Evolutionary conservation across 2,888 invertebrate species (phyloP), one percentile per base, ranked within the genome.

Genomic region (Temnothorax rugatulus): DNA sequence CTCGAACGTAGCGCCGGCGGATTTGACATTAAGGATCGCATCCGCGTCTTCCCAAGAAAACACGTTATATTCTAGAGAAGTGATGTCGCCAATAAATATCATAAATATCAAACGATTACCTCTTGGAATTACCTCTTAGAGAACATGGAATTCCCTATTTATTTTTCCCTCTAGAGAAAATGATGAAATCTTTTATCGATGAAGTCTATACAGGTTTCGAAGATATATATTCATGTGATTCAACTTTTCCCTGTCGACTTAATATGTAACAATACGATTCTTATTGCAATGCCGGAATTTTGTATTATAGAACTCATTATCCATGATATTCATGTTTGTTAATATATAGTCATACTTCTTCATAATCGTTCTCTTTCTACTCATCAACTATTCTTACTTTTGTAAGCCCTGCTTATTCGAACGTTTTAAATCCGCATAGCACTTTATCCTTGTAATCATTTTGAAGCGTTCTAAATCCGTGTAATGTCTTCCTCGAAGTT

Each of bases 11-110:
- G 69, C 18, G 41, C 13, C 44, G 71, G 25, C 13, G 57, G 59
- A 81, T 59, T 68, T 71, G 21, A 77, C n/a, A 11, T 34, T 34
- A 41, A 66, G n/a, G 9, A 52, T 64, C 64, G 34, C 4, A 18
- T 47, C 44, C 41, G 76, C 25, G 50, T 52, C 41, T 9, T 13
- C 7, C n/a, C 29, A n/a, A 57, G 11, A 21, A 57, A 64, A 68
- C 18, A 29, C 13, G 4, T 34, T 29, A 57, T 29, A 44, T 44
- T 21, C n/a, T 15, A 41, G n/a, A 57, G 18, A 54, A 52, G 9
- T 47, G 1, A 41, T 52, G 2, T n/a, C 13, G 4, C 9, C 8
- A n/a, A 25, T 73, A 57, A 38, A 63, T 41, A 13, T 76, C 2
- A 63, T 18, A 59, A 29, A 61, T 18, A 9, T 25, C 18, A 21